Evolutionary conservation across 2,888 invertebrate genomes (phyloP), one percentile per base, ranked within the genome.

Genomic region (Brenthis ino): DNA sequence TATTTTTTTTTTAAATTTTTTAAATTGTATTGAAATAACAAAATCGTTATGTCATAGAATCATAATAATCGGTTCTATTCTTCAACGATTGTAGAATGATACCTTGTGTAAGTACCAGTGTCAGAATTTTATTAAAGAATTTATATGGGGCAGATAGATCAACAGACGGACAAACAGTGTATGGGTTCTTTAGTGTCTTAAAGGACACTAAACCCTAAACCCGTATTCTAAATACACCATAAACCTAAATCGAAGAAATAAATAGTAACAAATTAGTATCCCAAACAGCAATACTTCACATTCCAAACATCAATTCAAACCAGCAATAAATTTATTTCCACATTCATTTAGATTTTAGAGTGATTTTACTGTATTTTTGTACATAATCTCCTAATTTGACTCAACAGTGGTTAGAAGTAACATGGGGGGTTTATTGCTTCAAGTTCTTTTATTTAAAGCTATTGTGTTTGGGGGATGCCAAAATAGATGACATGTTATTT

Each of bases 141-240:
- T 6, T 6, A 43, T 8, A 11, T 43, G 37, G 0, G 37, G 2
- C 37, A 43, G 1, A 43, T 43, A 43, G 37, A 8, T 43, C 37
- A 43, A 43, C 37, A 43, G 37, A 43, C 2, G 37, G 2, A 43
- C 0, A 28, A 28, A 28, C 28, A 28, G 28, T 4, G 4, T 28
- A 28, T 28, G 5, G 28, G 28, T 28, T 28, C 5, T 28, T 28
- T 28, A 28, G 37, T 43, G 1, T 11, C 3, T 11, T 43, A 43
- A 43, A 8, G 1, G 2, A 43, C 37, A 2, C 37, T 43, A 43
- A 43, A 2, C 0, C 8, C 11, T 11, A 43, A 43, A 43, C 11
- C 8, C 3, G 37, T 43, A 43, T 43, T 11, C 11, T 11, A 11
- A 43, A 43, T 43, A 80, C 78, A 80, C 82, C 81, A 58, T 67